Conservation (phyloP, 2,888 invertebrate species). For the Noctua janthe region DNA sequence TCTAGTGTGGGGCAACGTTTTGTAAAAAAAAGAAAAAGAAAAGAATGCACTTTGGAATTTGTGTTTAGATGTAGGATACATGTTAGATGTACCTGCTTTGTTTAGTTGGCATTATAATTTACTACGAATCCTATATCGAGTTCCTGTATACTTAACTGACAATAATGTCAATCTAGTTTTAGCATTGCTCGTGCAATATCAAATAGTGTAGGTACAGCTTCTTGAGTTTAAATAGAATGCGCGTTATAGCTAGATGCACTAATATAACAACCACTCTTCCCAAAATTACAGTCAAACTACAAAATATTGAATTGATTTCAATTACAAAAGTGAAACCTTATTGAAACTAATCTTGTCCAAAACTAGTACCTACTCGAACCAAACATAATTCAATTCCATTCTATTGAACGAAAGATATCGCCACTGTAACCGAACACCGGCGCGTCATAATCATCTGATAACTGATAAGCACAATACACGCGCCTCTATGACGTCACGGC, state of each 20-base stretch:
- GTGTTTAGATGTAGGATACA: too few species aligned
- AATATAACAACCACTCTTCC: neutral
- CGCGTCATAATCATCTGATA: conserved; percentile 59
- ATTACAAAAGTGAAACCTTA: conserved; percentile 14
- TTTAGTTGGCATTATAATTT: neutral
- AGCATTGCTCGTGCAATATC: neutral
- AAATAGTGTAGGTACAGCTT: neutral
- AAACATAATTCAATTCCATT: conserved; percentile 38
- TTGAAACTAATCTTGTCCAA: conserved; percentile 19
- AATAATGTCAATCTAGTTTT: neutral
- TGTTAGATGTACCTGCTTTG: neutral
- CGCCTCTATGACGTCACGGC: conserved; percentile 49
- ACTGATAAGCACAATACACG: conserved; percentile 61
- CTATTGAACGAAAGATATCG: conserved; percentile 28
- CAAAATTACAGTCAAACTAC: neutral
- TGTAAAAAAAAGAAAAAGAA: too few species aligned
- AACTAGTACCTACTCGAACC: conserved; percentile 15
- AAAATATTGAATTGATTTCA: neutral
- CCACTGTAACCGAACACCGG: conserved; percentile 38
- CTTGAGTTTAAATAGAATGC: neutral
- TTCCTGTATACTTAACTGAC: neutral
- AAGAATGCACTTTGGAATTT: neutral
- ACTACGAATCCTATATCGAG: too few species aligned
- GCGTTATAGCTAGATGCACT: neutral
- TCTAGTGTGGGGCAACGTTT: too few species aligned